Conservation (phyloP, 2,113 vertebrate species). For the Scolopax mira region DNA sequence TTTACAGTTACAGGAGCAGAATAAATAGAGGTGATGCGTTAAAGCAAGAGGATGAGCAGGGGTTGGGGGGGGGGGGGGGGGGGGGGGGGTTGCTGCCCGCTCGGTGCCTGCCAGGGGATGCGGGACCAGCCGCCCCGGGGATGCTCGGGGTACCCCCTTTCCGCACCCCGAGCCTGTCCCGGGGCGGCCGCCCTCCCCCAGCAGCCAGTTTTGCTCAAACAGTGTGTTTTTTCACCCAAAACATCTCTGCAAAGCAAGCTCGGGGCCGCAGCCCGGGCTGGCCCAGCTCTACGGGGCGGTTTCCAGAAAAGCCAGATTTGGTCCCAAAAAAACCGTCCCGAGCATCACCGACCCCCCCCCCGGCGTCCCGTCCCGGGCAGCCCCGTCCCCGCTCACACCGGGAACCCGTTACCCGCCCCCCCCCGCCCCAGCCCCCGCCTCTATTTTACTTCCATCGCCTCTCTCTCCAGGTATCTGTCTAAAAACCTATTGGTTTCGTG, state of each 20-base stretch:
- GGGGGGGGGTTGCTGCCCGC: not conserved
- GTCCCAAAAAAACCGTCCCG: not conserved
- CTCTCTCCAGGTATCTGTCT: constrained; percentile 28
- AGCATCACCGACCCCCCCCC: no score
- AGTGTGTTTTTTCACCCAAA: not conserved
- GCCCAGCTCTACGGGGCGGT: fast-evolving
- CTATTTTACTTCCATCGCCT: constrained; percentile 3
- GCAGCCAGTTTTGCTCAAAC: not conserved
- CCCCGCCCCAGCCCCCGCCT: not conserved
- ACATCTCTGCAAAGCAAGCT: not conserved
- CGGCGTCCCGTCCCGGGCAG: not conserved
- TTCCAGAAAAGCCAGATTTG: fast-evolving
- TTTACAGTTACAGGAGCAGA: constrained; percentile 85
- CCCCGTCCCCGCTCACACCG: not conserved
- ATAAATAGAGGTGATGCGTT: constrained; percentile 79
- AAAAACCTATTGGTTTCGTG: constrained; percentile 8
- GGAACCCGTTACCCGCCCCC: not conserved
- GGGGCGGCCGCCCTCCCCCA: not conserved
- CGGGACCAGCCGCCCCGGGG: not conserved
- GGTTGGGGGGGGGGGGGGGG: not conserved
- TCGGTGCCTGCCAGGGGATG: not conserved
- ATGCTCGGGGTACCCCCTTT: not conserved
- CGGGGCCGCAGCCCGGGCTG: fast-evolving
- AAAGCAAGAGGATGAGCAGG: constrained; percentile 52
- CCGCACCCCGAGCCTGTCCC: not conserved